Percentiles rank a stretch among this genome's conserved stretches.
Conservation (phyloP, 2,113 vertebrate genomes). For the Talpa occidentalis region DNA sequence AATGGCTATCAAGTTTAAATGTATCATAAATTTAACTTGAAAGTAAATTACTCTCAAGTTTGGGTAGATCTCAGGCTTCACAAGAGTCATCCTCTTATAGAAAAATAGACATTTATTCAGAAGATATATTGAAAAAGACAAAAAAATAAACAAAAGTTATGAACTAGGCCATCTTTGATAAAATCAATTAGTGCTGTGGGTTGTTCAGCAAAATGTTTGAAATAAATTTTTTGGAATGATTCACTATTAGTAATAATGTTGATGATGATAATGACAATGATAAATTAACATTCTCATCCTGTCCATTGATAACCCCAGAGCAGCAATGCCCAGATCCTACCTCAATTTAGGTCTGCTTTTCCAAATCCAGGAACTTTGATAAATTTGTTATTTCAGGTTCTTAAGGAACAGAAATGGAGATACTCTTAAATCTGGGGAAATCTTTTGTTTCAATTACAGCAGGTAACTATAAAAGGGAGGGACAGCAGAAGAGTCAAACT, state of each 20-base stretch:
- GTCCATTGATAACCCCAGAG: constrained; percentile 7
- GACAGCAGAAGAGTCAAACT: neutral
- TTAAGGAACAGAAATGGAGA: neutral
- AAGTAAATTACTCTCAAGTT: constrained; percentile 83
- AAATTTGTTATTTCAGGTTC: neutral
- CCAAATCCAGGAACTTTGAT: neutral
- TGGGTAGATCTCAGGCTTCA: constrained; percentile 74
- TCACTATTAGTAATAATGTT: neutral
- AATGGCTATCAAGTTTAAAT: constrained; percentile 86
- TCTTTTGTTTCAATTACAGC: neutral
- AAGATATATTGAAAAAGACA: constrained; percentile 75
- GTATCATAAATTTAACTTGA: constrained; percentile 83
- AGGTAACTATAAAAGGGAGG: neutral
- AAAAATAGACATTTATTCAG: constrained; percentile 85
- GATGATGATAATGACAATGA: neutral
- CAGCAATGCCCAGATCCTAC: constrained; percentile 71
- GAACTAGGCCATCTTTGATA: constrained; percentile 78
- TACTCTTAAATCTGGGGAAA: neutral
- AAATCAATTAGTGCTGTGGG: constrained; percentile 77
- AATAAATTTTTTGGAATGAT: constrained; percentile 55
- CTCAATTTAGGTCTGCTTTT: constrained; percentile 44
- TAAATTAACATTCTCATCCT: neutral
- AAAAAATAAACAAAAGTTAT: constrained; percentile 80
- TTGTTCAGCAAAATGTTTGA: constrained; percentile 57
- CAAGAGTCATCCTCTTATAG: constrained; percentile 63